These are phyloP conservation scores for Sciurus niger DNA, from an alignment of 2,113 vertebrate genomes.

Conservation along the genomic window DNA sequence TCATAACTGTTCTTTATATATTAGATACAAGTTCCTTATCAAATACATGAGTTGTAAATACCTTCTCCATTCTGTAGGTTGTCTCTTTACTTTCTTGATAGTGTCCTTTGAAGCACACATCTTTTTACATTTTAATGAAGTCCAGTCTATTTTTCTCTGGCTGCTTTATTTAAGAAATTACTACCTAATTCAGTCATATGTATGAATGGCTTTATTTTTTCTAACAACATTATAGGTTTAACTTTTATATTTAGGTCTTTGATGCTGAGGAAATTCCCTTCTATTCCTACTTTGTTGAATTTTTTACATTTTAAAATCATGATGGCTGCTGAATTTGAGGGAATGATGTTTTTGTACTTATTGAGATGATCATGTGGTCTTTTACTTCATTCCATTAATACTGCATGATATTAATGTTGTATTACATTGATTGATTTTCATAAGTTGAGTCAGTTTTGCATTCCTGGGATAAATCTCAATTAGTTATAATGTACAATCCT, in stretches of 20 bases:
- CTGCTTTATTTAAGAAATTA: conserved; percentile 7
- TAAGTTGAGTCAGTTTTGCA: background rate
- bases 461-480: conserved; percentile 19
- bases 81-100: background rate
- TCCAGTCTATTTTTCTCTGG: conserved; percentile 41
- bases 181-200: background rate
- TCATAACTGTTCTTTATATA: background rate
- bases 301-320: background rate
- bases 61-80: background rate
- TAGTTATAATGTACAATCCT: background rate
- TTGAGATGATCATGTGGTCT: background rate
- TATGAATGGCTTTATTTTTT: background rate
- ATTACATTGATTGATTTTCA: background rate
- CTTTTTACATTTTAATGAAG: conserved; percentile 29
- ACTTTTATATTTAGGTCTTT: background rate
- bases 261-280: background rate
- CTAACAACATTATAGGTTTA: background rate
- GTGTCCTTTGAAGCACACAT: background rate
- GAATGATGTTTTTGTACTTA: background rate
- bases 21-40: background rate
- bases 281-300: background rate
- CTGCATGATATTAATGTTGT: background rate
- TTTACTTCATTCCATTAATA: background rate
- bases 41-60: background rate
- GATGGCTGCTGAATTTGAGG: background rate